These are phyloP conservation scores for Cantharis rustica DNA, from an alignment of 2,888 invertebrate genomes.

Conservation along the genomic window DNA sequence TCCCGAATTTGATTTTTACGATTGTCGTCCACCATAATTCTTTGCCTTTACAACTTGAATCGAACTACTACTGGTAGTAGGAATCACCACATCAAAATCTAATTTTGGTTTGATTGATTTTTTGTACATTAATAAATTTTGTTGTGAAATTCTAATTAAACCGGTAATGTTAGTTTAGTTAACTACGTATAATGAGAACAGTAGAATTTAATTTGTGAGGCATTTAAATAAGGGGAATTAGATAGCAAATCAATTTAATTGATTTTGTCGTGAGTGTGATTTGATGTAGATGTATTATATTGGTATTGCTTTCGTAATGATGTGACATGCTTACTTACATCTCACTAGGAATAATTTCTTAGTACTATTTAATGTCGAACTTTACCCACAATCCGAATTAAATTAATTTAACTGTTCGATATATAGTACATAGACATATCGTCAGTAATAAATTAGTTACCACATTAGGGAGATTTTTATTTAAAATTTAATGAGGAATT, in stretches of 20 bases:
- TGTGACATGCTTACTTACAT: neutral
- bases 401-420: neutral
- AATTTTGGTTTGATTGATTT: neutral
- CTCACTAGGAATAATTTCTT: neutral
- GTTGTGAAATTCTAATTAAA: neutral
- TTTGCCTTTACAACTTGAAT: neutral
- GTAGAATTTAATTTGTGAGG: neutral
- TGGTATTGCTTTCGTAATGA: neutral
- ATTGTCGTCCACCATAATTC: neutral
- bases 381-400: neutral
- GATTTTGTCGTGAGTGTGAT: neutral
- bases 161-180: neutral
- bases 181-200: no score
- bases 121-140: neutral
- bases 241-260: neutral
- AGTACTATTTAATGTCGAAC: neutral
- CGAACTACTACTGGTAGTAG: neutral
- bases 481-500: neutral
- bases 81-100: neutral
- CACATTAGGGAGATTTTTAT: neutral
- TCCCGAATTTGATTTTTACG: neutral
- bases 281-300: neutral
- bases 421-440: neutral
- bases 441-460: neutral
- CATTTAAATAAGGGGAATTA: neutral